Conservation (phyloP, 2,797 vertebrate genomes). For the Onychomys arenicola region DNA sequence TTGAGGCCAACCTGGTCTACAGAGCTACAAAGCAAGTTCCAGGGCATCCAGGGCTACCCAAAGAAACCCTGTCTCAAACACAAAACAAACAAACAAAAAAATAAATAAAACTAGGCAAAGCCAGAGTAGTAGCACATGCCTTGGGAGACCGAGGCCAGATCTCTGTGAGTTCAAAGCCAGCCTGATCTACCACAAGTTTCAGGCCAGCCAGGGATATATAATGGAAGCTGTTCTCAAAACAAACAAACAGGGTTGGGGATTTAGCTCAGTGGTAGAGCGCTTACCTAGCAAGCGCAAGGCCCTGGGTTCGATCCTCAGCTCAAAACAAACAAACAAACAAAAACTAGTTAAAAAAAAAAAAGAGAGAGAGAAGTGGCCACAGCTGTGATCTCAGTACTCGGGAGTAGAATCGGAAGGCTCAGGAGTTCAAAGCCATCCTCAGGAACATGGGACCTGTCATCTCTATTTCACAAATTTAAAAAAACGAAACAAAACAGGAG, state of each 20-base stretch:
- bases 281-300: too few relatives aligned
- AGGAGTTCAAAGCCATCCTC: not conserved
- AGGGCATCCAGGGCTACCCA: not conserved
- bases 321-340: not conserved
- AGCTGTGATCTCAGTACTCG: not conserved
- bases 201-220: not conserved
- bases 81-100: not conserved
- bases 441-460: not conserved
- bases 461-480: conserved; percentile 4
- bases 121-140: not conserved
- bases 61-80: not conserved
- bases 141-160: not conserved
- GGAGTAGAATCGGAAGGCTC: not conserved
- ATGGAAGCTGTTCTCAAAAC: not conserved
- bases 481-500: not conserved
- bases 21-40: not conserved
- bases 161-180: not conserved
- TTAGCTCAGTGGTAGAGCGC: too few relatives aligned
- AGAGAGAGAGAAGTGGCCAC: too few relatives aligned
- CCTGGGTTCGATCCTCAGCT: too few relatives aligned
- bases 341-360: not conserved
- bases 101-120: not conserved
- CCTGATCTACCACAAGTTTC: not conserved
- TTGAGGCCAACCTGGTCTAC: not conserved
- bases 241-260: too few relatives aligned